These are phyloP conservation scores for Tetramorium parvispinum DNA, from an alignment of 1,140 invertebrate genomes.

Conservation along the genomic window DNA sequence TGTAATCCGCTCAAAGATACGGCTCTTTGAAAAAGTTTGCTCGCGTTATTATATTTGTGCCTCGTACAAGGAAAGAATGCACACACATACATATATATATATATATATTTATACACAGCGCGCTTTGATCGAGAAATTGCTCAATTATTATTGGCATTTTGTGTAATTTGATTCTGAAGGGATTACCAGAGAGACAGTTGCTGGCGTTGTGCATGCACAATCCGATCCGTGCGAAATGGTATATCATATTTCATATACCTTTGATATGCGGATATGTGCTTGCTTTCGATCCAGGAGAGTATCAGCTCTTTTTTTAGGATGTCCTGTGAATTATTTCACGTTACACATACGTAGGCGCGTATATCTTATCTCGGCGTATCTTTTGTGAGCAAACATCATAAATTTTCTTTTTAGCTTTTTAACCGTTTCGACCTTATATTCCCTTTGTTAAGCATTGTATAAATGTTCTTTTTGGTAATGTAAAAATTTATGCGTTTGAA, in stretches of 20 bases:
- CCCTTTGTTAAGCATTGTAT: not conserved
- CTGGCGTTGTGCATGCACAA: not conserved
- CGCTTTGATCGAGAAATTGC: not conserved
- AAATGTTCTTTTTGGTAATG: not conserved
- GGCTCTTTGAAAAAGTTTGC: not conserved
- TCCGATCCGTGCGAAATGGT: slow-evolving; percentile 11
- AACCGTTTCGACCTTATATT: not conserved
- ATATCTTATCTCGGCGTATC: slow-evolving; percentile 4
- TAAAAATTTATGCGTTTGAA: slow-evolving; percentile 4
- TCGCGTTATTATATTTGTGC: not conserved
- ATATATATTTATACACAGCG: too few species aligned
- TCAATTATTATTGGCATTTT: slow-evolving; percentile 17
- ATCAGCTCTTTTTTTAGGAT: slow-evolving; percentile 10
- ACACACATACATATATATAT: too few species aligned
- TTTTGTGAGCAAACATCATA: not conserved
- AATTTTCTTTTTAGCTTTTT: not conserved
- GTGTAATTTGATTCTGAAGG: not conserved
- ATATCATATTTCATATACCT: slow-evolving; percentile 30
- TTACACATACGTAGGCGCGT: not conserved
- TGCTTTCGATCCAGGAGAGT: not conserved
- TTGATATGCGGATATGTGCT: slow-evolving; percentile 10
- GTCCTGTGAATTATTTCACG: not conserved
- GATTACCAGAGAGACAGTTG: not conserved
- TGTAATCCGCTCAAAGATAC: slow-evolving; percentile 24
- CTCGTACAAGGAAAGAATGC: not conserved